phyloP scores from a whole-genome alignment of 2,797 vertebrate species.

The Leptodactylus fallax region DNA sequence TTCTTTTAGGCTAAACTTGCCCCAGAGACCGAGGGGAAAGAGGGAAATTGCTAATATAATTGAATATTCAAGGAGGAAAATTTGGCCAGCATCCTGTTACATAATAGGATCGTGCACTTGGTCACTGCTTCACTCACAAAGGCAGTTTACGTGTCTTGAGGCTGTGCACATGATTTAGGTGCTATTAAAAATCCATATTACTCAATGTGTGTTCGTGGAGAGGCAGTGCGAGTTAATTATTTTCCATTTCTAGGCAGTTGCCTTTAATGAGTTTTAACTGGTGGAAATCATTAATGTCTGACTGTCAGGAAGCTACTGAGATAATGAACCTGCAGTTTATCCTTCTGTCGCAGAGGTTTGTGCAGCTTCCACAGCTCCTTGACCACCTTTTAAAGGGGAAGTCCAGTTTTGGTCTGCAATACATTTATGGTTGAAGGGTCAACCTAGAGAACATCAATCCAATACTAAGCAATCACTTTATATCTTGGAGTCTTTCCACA shows the following conservation, averaged over 20 bases:
- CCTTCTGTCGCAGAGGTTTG: conserved; percentile 35
- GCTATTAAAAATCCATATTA: conserved; percentile 61
- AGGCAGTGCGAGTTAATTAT: conserved; percentile 55
- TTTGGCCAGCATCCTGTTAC: conserved; percentile 32
- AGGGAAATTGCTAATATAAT: conserved; percentile 13
- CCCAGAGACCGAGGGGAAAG: conserved; percentile 25
- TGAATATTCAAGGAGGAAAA: conserved; percentile 47
- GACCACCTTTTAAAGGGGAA: neutral
- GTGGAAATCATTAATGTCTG: conserved; percentile 55
- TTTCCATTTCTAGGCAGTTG: conserved; percentile 58
- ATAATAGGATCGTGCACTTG: conserved; percentile 26
- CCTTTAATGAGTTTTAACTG: conserved; percentile 59
- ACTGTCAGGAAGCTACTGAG: conserved; percentile 51
- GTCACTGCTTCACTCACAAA: conserved; percentile 34
- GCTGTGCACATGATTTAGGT: conserved; percentile 44
- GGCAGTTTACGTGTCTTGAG: conserved; percentile 41
- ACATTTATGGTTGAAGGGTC: too few relatives aligned
- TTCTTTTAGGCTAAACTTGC: conserved; percentile 5
- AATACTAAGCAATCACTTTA: too few relatives aligned
- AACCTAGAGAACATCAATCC: too few relatives aligned
- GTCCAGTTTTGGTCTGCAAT: neutral
- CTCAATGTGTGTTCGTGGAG: conserved; percentile 56
- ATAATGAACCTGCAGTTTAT: conserved; percentile 50
- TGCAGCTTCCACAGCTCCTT: conserved; percentile 1
- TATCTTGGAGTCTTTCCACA: too few relatives aligned